Conservation (phyloP, 2,113 vertebrate species). For the Falco punctatus region DNA sequence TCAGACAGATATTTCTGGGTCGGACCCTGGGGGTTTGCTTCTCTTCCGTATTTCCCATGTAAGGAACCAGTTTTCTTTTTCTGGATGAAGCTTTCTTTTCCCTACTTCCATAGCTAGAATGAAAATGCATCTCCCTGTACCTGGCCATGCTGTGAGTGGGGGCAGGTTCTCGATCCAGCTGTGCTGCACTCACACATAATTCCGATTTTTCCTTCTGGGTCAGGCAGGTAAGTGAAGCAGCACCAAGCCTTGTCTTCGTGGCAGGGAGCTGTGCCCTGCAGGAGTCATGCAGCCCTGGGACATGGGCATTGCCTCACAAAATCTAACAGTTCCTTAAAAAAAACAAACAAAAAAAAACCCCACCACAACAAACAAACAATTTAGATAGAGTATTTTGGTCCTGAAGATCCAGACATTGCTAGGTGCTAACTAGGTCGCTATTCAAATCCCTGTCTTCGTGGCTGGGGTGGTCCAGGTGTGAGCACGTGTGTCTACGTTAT, state of each 20-base stretch:
- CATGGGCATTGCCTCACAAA: not conserved
- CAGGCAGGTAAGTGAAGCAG: not conserved
- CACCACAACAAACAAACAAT: no score
- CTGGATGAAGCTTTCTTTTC: not conserved
- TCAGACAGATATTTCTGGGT: not conserved
- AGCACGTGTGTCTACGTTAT: not conserved
- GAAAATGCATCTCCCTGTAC: not conserved
- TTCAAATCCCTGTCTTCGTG: not conserved
- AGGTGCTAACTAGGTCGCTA: not conserved
- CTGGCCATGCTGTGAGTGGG: not conserved
- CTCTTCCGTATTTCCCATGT: not conserved
- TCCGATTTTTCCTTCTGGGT: not conserved
- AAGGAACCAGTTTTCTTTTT: not conserved
- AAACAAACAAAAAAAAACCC: not conserved
- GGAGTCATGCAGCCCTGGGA: not conserved
- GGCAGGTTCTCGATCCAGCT: not conserved
- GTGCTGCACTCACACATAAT: not conserved
- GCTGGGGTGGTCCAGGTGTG: not conserved
- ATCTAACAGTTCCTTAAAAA: not conserved
- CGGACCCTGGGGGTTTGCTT: not conserved
- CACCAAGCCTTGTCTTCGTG: not conserved
- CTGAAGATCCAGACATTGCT: not conserved
- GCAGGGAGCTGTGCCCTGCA: not conserved
- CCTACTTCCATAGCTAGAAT: not conserved
- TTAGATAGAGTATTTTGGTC: not conserved